Percentiles rank a stretch among this genome's conserved stretches.
These are phyloP conservation scores for Nemotelus pantherinus DNA, from an alignment of 2,888 invertebrate genomes.

Conservation along the genomic window DNA sequence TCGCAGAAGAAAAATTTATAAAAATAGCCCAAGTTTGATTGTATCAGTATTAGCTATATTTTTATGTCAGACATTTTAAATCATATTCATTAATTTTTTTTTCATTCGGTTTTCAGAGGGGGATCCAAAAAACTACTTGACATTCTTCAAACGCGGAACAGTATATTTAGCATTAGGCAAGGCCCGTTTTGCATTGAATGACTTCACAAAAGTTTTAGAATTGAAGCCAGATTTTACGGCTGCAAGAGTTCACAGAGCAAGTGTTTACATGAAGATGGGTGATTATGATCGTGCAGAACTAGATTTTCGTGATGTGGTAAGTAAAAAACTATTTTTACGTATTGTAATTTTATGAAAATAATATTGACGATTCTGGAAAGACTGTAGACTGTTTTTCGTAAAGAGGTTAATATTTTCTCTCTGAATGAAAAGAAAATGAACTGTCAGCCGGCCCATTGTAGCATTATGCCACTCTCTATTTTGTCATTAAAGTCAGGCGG, in stretches of 20 bases:
- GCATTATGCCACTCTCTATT: no score
- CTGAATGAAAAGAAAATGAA: no score
- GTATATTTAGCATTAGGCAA: constrained; percentile 96
- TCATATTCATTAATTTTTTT: constrained; percentile 11
- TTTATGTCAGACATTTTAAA: background rate
- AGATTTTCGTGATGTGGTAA: constrained; percentile 87
- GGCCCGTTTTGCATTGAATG: constrained; percentile 92
- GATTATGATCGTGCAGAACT: constrained; percentile 81
- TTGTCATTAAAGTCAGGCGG: no score
- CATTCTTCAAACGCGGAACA: constrained; percentile 94
- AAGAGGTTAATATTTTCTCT: no score
- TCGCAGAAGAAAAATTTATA: background rate
- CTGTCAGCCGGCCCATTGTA: no score
- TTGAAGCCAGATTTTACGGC: constrained; percentile 94
- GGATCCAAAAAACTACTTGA: constrained; percentile 94
- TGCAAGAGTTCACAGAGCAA: constrained; percentile 85
- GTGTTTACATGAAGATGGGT: constrained; percentile 89
- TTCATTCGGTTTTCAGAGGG: constrained; percentile 75
- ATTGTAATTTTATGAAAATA: constrained; percentile 10
- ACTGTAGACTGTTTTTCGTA: no score
- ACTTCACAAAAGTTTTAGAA: constrained; percentile 91
- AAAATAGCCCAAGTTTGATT: no score
- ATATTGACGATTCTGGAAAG: background rate
- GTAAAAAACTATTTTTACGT: constrained; percentile 61
- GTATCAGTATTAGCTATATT: no score